phyloP scores from a whole-genome alignment of 1,140 invertebrate genomes.

The Nasonia giraulti region DNA sequence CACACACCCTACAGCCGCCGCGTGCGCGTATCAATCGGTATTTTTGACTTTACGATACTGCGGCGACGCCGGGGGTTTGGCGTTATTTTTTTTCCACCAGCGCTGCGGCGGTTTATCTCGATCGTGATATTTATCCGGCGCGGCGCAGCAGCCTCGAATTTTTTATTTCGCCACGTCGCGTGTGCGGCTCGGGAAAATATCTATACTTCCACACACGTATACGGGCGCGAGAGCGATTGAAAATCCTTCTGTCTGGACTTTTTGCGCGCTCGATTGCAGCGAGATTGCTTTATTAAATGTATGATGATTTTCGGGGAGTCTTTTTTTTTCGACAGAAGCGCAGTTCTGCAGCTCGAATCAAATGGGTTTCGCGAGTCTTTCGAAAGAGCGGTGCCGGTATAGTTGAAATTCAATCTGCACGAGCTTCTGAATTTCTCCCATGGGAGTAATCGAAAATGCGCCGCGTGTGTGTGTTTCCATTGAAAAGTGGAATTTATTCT shows the following conservation, averaged over 20 bases:
- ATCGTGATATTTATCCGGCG: constrained; percentile 24
- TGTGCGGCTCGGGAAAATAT: background rate
- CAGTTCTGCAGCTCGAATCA: background rate
- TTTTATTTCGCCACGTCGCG: constrained; percentile 20
- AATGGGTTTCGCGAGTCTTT: background rate
- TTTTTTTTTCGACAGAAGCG: background rate
- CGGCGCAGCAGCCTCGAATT: background rate
- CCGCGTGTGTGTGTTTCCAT: too few species aligned
- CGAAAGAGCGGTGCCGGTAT: too few species aligned
- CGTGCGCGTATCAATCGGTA: constrained; percentile 22
- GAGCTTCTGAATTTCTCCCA: background rate
- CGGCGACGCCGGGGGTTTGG: background rate
- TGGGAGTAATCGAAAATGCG: background rate
- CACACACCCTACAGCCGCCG: background rate
- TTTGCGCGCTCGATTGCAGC: constrained; percentile 57
- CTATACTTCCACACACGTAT: background rate
- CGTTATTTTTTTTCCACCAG: constrained; percentile 7
- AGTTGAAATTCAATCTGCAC: background rate
- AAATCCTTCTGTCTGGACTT: constrained; percentile 39
- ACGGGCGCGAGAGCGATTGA: background rate
- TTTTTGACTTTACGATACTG: constrained; percentile 41
- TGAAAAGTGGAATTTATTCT: too few species aligned
- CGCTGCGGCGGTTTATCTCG: constrained; percentile 21
- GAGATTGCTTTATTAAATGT: constrained; percentile 51
- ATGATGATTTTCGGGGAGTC: constrained; percentile 33